Evolutionary conservation across 2,888 invertebrate genomes (phyloP).

Genomic region (Pollenia angustigena): DNA sequence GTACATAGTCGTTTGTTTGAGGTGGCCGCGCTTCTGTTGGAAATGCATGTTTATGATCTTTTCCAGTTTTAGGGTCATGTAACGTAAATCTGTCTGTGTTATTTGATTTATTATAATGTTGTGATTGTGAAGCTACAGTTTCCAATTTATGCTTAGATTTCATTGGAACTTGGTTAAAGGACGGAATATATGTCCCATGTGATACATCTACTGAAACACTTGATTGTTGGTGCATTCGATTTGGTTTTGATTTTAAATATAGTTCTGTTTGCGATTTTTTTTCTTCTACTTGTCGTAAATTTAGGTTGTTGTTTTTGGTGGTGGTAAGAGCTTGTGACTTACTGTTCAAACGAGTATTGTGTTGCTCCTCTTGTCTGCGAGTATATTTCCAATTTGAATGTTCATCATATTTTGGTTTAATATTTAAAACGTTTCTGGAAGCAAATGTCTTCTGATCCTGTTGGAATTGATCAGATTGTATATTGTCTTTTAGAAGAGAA

Average conservation of each 20-base stretch:
- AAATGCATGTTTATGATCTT: neutral
- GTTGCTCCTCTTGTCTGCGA: neutral
- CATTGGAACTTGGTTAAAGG: too few species aligned
- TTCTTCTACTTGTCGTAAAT: neutral
- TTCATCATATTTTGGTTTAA: neutral
- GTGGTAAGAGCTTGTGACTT: neutral
- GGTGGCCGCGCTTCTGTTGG: neutral
- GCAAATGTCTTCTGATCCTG: constrained; percentile 31
- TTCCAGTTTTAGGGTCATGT: neutral
- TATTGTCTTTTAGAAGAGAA: neutral
- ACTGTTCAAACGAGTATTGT: neutral
- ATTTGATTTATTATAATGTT: neutral
- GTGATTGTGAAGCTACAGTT: neutral
- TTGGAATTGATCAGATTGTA: neutral
- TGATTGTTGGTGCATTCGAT: neutral
- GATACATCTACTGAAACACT: neutral
- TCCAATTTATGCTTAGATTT: neutral
- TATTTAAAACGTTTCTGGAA: constrained; percentile 14
- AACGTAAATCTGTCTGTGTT: neutral
- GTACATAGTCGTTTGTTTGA: neutral
- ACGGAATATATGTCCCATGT: neutral
- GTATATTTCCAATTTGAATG: constrained; percentile 29
- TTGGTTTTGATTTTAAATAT: neutral
- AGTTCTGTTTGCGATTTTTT: neutral
- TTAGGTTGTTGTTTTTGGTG: neutral